A percentile compares a stretch with the other conserved stretches of the same genome.
phyloP scores from a whole-genome alignment of 2,888 invertebrate species.

The Drosophila mimetica region DNA sequence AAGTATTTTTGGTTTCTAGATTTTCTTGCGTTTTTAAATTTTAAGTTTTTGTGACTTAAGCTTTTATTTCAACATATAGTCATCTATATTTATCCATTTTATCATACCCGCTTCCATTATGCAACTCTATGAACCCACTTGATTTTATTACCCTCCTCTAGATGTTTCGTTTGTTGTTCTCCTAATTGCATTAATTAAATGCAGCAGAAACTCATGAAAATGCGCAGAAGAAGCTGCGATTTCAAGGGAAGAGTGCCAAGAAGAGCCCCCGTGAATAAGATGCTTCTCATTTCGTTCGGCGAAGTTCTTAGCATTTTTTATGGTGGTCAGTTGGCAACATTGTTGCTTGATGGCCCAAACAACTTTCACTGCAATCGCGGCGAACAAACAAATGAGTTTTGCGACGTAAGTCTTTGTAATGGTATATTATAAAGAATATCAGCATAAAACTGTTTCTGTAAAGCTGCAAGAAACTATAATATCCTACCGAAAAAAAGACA shows the following conservation, averaged over 20 bases:
- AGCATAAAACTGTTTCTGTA: no score
- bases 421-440: neutral
- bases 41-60: no score
- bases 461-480: no score
- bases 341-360: slow-evolving; percentile 34
- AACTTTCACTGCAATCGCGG: slow-evolving; percentile 21
- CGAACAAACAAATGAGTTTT: slow-evolving; percentile 7
- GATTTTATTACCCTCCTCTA: slow-evolving; percentile 4
- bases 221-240: neutral
- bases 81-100: neutral
- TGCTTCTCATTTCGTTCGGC: slow-evolving; percentile 20
- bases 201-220: slow-evolving; percentile 31
- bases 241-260: neutral
- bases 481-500: no score
- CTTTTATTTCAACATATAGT: no score
- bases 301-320: slow-evolving; percentile 35
- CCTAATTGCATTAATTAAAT: slow-evolving; percentile 75
- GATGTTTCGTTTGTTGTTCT: slow-evolving; percentile 62
- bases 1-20: no score
- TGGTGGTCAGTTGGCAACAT: slow-evolving; percentile 23
- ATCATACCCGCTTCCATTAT: neutral
- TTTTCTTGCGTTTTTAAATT: no score
- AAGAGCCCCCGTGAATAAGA: slow-evolving; percentile 4
- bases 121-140: neutral
- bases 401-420: neutral